Base-by-base conservation (phyloP, 1,140 invertebrate genomes). In the Neuroterus valhalla region DNA sequence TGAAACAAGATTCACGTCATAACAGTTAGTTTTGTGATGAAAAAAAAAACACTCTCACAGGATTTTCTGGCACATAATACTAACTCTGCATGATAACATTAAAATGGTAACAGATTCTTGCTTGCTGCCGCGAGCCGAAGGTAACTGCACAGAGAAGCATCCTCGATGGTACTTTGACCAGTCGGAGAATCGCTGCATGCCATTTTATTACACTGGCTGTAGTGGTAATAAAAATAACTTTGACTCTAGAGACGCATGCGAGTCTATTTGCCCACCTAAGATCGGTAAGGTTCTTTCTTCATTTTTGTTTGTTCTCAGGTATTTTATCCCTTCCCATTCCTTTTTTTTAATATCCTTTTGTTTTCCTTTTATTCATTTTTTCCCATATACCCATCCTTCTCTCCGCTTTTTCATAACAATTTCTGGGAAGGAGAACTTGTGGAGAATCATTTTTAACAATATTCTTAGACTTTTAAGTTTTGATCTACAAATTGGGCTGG, bases 181-280 rank as follows among this genome's bases (percentile, higher is more conserved):
- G 55, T 91, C 92, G 42, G 94, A 97, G 87, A 95, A 97, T 86
- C 93, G 95, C 71, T 99, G 98, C 92, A 92, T 95, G 91, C 96
- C 96, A 55, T 99, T 99, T 92, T 97, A 97, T 92, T 99, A 96
- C 91, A 94, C 94, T 74, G 97, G 97, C 77, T 98, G 96, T 91
- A 94, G 94, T 80, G 97, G 96, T 76, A 99, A 98, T 91, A 92
- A 91, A 83, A 98, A 98, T 91, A 94, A 94, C 85, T 99, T 97
- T 92, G 91, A 92, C 50, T 93, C 92, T 85, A 92, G 94, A 88
- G 92, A 93, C 76, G 92, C 93, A 86, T 99, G 98, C 89, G 94
- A 95, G 83, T 88, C 91, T 70, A 92, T 93, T 82, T 98, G 97
- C 90, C 95, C 96, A 48, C 91, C 93, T 69, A 92, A 93, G 85